A percentile compares a stretch with the other conserved stretches of the same genome.
These are phyloP conservation scores for Emydura subglobosa DNA, from an alignment of 2,113 vertebrate species.

Conservation along the genomic window DNA sequence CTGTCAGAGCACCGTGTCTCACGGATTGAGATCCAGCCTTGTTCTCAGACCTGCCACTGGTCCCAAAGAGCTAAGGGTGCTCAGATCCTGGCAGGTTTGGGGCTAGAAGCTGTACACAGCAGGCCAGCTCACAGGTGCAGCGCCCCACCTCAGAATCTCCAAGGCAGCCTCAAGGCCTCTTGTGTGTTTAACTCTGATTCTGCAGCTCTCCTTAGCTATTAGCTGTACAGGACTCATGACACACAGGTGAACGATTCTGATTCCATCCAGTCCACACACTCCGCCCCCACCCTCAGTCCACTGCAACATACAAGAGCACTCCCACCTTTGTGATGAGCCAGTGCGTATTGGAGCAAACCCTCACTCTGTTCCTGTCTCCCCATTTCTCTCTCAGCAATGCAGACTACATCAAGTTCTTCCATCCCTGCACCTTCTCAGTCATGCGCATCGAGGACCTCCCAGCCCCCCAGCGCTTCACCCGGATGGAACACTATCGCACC, in stretches of 20 bases:
- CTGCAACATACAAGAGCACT: background rate
- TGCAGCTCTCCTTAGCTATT: background rate
- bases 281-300: background rate
- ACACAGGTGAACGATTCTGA: background rate
- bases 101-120: background rate
- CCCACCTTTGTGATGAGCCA: background rate
- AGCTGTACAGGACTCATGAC: background rate
- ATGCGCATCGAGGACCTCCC: constrained; percentile 42
- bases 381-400: background rate
- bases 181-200: background rate
- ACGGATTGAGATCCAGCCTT: background rate
- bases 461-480: constrained; percentile 27
- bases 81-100: background rate
- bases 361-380: rapidly evolving
- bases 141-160: background rate
- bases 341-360: background rate
- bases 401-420: background rate
- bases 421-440: constrained; percentile 50
- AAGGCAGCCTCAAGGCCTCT: background rate
- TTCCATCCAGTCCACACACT: background rate
- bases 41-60: background rate
- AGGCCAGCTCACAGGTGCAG: background rate
- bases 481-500: constrained; percentile 62
- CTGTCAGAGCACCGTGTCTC: background rate
- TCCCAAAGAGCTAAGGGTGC: background rate